Percentiles rank a stretch among this genome's conserved stretches.
These are phyloP conservation scores for Neosalanx taihuensis DNA, from an alignment of 2,797 vertebrate genomes.

Conservation along the genomic window DNA sequence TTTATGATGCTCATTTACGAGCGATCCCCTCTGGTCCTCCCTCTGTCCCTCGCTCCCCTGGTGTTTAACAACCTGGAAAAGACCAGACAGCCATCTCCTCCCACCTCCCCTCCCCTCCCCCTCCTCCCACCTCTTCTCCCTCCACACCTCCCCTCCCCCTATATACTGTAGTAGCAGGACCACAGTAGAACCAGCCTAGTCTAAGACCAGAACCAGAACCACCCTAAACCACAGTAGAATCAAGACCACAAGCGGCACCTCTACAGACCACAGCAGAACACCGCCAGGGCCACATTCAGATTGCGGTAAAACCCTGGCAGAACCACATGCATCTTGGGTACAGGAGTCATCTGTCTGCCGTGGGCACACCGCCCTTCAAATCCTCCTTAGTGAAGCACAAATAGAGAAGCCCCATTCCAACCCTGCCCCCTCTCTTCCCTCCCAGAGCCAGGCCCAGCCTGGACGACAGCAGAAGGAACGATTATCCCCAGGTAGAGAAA, in stretches of 20 bases:
- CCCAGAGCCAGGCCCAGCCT: not conserved
- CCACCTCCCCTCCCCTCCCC: no score
- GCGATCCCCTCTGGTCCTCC: no score
- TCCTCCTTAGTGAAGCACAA: slow-evolving; percentile 30
- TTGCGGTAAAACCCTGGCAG: no score
- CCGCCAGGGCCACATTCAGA: no score
- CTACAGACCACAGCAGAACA: not conserved
- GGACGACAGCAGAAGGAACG: not conserved
- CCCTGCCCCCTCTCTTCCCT: not conserved
- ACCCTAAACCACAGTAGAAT: no score
- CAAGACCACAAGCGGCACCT: not conserved
- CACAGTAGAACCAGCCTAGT: not conserved
- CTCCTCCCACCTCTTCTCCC: not conserved
- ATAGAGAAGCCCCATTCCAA: slow-evolving; percentile 1
- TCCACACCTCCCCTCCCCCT: not conserved
- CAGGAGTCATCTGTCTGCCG: slow-evolving; percentile 22
- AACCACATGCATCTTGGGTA: slow-evolving; percentile 15
- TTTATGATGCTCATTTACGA: not conserved
- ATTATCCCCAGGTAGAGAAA: not conserved
- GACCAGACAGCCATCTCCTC: not conserved
- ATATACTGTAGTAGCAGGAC: not conserved
- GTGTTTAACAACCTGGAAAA: not conserved
- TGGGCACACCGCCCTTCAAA: slow-evolving; percentile 24
- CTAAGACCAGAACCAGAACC: no score
- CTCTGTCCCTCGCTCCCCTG: not conserved